Conservation (phyloP, 2,888 invertebrate species). For the Cylloceria caligata region DNA sequence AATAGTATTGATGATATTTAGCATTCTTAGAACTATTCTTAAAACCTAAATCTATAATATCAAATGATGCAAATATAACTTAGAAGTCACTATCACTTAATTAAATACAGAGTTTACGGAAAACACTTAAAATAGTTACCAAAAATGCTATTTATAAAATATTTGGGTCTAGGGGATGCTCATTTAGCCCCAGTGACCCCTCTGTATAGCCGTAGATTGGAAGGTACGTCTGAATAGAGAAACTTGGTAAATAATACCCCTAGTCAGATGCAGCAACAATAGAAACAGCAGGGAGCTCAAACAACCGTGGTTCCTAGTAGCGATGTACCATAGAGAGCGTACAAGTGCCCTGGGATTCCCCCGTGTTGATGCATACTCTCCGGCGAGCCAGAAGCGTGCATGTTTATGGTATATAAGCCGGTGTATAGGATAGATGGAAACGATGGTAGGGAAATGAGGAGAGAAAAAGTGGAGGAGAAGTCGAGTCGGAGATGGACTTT, state of each 20-base stretch:
- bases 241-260: slow-evolving; percentile 41
- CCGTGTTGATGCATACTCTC: slow-evolving; percentile 7
- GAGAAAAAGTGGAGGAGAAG: slow-evolving; percentile 25
- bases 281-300: slow-evolving; percentile 2
- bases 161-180: no score
- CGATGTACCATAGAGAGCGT: slow-evolving; percentile 1
- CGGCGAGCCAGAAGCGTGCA: slow-evolving; percentile 5
- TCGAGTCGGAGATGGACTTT: slow-evolving; percentile 36
- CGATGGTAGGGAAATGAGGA: slow-evolving; percentile 11
- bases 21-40: no score
- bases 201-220: no score
- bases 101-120: no score
- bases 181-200: no score
- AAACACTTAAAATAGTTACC: no score
- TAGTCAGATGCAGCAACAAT: slow-evolving; percentile 11
- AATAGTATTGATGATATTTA: no score
- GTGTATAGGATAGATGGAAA: slow-evolving; percentile 3
- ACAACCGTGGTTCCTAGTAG: background rate
- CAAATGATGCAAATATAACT: no score
- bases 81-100: no score
- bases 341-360: slow-evolving; percentile 40
- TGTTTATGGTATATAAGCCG: slow-evolving; percentile 9
- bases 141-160: no score
- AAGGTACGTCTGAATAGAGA: slow-evolving; percentile 1
- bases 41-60: no score